A percentile compares a stretch with the other conserved stretches of the same genome.
Conservation (phyloP, 2,113 vertebrate species). For the Labrus mixtus region DNA sequence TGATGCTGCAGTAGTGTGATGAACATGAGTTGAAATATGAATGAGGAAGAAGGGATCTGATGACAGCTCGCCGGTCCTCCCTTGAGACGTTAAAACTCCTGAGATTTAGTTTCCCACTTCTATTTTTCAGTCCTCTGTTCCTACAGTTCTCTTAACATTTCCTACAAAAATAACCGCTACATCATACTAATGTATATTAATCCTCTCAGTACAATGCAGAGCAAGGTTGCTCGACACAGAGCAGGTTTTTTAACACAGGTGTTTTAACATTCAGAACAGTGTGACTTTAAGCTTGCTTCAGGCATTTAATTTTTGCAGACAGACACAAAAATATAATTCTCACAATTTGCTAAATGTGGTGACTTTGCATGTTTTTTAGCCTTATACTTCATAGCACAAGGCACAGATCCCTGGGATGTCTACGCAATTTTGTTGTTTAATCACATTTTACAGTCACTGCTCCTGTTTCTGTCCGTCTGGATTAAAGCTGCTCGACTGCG, state of each 20-base stretch:
- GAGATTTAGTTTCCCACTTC: neutral
- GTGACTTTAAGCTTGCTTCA: slow-evolving; percentile 45
- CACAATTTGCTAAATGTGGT: slow-evolving; percentile 50
- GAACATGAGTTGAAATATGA: neutral
- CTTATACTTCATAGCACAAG: slow-evolving; percentile 13
- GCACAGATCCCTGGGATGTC: slow-evolving; percentile 20
- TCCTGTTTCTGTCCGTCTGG: slow-evolving; percentile 21
- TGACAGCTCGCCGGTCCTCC: slow-evolving; percentile 1
- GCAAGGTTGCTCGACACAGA: slow-evolving; percentile 41
- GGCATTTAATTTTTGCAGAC: slow-evolving; percentile 58
- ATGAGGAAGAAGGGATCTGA: neutral
- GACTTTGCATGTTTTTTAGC: slow-evolving; percentile 53
- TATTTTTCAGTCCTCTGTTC: neutral
- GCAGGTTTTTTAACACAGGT: slow-evolving; percentile 1
- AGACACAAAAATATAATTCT: slow-evolving; percentile 31
- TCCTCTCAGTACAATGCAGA: slow-evolving; percentile 3
- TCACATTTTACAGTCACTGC: slow-evolving; percentile 49
- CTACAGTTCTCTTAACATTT: neutral
- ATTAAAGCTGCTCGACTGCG: neutral
- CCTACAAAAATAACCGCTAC: neutral
- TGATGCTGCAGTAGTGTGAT: neutral
- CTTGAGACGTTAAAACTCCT: neutral
- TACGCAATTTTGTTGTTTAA: slow-evolving; percentile 50
- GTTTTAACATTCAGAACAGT: slow-evolving; percentile 46
- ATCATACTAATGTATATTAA: slow-evolving; percentile 10